Evolutionary conservation across 2,888 invertebrate species (phyloP).

Genomic region (Pseudolycoriella hygida): DNA sequence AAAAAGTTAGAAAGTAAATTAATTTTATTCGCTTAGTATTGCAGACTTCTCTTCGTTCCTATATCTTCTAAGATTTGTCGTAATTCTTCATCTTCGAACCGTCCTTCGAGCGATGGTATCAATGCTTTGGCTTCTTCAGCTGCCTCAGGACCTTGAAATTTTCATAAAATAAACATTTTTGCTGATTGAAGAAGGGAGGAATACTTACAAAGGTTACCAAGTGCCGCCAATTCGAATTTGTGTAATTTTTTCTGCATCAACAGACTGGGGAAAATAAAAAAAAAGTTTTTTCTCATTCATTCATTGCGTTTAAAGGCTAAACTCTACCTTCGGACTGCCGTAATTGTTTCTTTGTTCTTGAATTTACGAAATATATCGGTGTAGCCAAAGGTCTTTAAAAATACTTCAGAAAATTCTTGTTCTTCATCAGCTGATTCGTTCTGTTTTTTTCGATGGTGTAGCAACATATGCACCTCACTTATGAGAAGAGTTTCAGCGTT

Average conservation of each 20-base stretch:
- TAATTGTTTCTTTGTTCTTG: conserved; percentile 95
- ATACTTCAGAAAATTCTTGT: conserved; percentile 96
- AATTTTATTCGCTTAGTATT: conserved; percentile 47
- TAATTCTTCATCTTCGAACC: conserved; percentile 97
- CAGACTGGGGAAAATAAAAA: conserved; percentile 40
- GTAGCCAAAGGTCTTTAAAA: conserved; percentile 93
- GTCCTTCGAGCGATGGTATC: conserved; percentile 90
- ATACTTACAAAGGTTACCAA: conserved; percentile 75
- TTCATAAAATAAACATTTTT: too few relatives aligned
- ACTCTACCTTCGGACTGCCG: conserved; percentile 78
- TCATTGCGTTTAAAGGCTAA: neutral
- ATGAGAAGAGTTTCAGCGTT: conserved; percentile 93
- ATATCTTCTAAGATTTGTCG: conserved; percentile 92
- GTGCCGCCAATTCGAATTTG: conserved; percentile 93
- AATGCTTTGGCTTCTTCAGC: conserved; percentile 96
- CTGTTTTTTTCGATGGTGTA: conserved; percentile 93
- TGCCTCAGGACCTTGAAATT: conserved; percentile 53
- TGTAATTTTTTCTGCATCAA: conserved; percentile 89
- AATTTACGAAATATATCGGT: conserved; percentile 93
- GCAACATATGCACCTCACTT: conserved; percentile 87
- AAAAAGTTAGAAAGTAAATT: too few relatives aligned
- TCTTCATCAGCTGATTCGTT: conserved; percentile 97
- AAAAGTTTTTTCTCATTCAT: conserved; percentile 2
- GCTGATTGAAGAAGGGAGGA: too few relatives aligned
- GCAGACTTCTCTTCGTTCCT: conserved; percentile 94